Conservation (phyloP, 2,888 invertebrate genomes). For the Cybosia mesomella region DNA sequence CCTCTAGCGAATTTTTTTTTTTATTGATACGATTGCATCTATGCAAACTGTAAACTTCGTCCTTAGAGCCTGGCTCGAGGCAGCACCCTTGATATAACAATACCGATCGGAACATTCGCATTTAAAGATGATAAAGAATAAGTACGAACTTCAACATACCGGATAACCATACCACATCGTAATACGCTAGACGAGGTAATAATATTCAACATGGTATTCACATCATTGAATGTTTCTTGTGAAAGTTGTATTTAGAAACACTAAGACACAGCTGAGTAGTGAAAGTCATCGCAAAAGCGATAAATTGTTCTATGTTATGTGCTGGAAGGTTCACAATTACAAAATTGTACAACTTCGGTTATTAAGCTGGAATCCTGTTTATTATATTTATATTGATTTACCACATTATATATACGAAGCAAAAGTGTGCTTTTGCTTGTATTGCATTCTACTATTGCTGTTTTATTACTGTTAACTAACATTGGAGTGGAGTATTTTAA, state of each 20-base stretch:
- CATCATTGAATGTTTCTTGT: constrained; percentile 48
- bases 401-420: neutral
- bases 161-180: neutral
- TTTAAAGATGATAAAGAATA: constrained; percentile 12
- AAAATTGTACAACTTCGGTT: constrained; percentile 24
- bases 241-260: constrained; percentile 53
- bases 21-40: constrained; percentile 18
- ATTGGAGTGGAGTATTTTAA: constrained; percentile 14
- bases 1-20: too few relatives aligned
- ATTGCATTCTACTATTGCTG: neutral
- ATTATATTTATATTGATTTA: neutral
- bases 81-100: constrained; percentile 47
- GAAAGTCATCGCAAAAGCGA: constrained; percentile 50
- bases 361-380: neutral
- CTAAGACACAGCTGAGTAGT: constrained; percentile 46
- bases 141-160: neutral
- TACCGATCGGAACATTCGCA: constrained; percentile 30
- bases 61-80: constrained; percentile 45
- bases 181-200: constrained; percentile 22
- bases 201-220: constrained; percentile 32
- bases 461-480: constrained; percentile 11
- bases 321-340: constrained; percentile 26
- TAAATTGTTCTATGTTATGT: constrained; percentile 46
- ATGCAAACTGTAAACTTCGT: constrained; percentile 18
- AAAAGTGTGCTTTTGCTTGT: neutral